phyloP scores from a whole-genome alignment of 2,888 invertebrate species.

The Cryptus armator region DNA sequence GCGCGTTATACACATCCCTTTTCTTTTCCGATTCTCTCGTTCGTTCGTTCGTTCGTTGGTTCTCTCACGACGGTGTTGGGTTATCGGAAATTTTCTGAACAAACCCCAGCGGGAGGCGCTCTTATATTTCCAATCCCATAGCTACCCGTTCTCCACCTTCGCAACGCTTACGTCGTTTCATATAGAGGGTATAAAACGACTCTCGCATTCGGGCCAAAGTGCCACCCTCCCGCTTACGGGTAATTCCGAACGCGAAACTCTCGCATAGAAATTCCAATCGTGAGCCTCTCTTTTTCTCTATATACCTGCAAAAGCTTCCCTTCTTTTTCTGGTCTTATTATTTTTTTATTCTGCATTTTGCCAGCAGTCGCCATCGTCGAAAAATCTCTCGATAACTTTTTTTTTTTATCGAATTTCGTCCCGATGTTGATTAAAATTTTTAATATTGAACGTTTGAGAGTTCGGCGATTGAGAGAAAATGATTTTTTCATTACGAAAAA shows the following conservation, averaged over 20 bases:
- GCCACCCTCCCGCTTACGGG: conserved; percentile 27
- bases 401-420: neutral
- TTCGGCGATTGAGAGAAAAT: no score
- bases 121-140: conserved; percentile 18
- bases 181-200: conserved; percentile 51
- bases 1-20: conserved; percentile 49
- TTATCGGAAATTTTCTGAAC: conserved; percentile 55
- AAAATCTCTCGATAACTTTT: neutral
- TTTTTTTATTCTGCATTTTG: conserved; percentile 2
- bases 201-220: conserved; percentile 56
- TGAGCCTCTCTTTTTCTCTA: neutral
- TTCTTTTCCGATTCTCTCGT: conserved; percentile 22
- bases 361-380: neutral
- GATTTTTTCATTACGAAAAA: no score
- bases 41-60: neutral
- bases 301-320: neutral
- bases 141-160: conserved; percentile 6
- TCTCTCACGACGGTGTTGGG: conserved; percentile 19
- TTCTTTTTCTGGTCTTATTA: conserved; percentile 12
- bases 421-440: neutral
- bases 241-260: conserved; percentile 46
- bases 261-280: conserved; percentile 58
- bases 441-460: no score
- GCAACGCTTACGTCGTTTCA: conserved; percentile 24
- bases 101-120: conserved; percentile 12